Evolutionary conservation across 2,888 invertebrate genomes (phyloP), one percentile per base, ranked within the genome.

Genomic region (Chrysolina oricalcia): DNA sequence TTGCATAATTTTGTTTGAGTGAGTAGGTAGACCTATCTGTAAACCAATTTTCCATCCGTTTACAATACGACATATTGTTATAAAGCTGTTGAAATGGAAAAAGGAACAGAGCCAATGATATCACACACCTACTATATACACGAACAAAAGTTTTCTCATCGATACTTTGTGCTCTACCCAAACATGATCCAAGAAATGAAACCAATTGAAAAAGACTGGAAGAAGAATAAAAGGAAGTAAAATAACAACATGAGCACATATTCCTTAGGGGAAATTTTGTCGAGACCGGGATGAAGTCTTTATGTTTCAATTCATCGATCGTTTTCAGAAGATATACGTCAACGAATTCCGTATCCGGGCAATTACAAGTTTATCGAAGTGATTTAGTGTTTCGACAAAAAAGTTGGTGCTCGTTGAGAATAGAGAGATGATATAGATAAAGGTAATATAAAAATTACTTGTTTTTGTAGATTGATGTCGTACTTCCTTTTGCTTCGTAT

Each of bases 281-380:
- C 65, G 65, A 62, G 67, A 79, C 78, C 79, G 77, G 78, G 80
- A 83, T 83, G 81, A 79, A 80, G 80, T 79, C 80, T 81, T 83
- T 83, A 82, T 80, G 80, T 81, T 78, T 81, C 82, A 81, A 82
- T 82, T 78, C 81, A 79, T 81, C 81, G 79, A 76, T 78, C 80
- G 71, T 79, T 81, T 74, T 76, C 69, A 72, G 53, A 69, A 73
- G 78, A 81, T 78, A 72, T 67, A 67, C 76, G 74, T 65, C 75
- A 59, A 43, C 41, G 67, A 63, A 74, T 72, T 71, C 76, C 66
- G 72, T 71, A 50, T 63, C 67, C 23, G 56, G 63, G 73, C 78
- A 75, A 76, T 77, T 79, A 79, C 72, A 72, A 67, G 65, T 73
- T 62, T 59, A 77, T 79, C 64, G 72, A 72, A 59, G 63, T 69